A percentile compares a stretch with the other conserved stretches of the same genome.
These are phyloP conservation scores for Labeo catla DNA, from an alignment of 2,113 vertebrate genomes.

Conservation along the genomic window DNA sequence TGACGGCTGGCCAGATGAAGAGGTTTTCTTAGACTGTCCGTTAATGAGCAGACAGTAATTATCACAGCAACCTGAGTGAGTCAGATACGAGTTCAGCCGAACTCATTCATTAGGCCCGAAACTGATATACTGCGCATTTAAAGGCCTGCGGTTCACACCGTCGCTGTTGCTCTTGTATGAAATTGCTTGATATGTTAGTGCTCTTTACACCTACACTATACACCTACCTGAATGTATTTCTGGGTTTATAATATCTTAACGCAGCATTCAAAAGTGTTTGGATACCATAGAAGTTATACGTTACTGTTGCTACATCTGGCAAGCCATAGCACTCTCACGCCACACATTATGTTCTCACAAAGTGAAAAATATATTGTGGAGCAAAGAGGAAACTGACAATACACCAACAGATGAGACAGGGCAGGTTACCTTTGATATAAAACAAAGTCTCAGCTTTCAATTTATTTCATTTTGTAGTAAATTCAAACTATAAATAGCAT, in stretches of 20 bases:
- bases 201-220: not conserved
- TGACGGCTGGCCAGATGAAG: conserved; percentile 49
- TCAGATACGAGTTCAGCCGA: conserved; percentile 10
- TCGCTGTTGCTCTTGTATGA: not conserved
- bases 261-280: not conserved
- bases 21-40: conserved; percentile 23
- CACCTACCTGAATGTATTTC: not conserved
- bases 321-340: no score
- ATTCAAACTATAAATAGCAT: no score
- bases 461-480: no score
- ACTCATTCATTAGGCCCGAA: conserved; percentile 44
- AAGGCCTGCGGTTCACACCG: conserved; percentile 1
- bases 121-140: conserved; percentile 31
- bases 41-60: conserved; percentile 56
- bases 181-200: not conserved
- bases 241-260: not conserved
- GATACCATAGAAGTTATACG: not conserved
- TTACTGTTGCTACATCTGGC: no score
- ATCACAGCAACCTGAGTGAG: conserved; percentile 36
- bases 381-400: no score
- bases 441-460: no score
- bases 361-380: no score
- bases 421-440: no score
- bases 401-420: no score
- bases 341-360: no score